These are phyloP conservation scores for Volucella bombylans DNA, from an alignment of 2,888 invertebrate species.

Conservation along the genomic window DNA sequence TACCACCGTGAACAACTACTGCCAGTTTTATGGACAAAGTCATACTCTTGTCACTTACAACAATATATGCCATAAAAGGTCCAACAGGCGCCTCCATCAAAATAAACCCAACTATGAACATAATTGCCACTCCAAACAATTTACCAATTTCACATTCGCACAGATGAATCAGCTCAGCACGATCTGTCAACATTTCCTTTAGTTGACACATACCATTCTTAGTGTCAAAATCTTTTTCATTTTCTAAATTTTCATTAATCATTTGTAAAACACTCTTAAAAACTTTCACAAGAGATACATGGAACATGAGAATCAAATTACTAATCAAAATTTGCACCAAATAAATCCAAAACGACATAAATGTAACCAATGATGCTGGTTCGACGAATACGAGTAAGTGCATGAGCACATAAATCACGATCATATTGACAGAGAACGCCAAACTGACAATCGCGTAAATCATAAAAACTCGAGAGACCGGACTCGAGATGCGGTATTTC, in stretches of 20 bases:
- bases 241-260: background rate
- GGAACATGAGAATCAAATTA: background rate
- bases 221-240: background rate
- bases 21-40: background rate
- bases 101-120: background rate
- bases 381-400: background rate
- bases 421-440: background rate
- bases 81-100: constrained; percentile 7
- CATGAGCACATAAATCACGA: background rate
- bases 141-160: constrained; percentile 19
- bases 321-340: constrained; percentile 5
- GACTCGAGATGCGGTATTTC: background rate
- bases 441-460: background rate
- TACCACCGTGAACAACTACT: constrained; percentile 2
- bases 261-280: background rate
- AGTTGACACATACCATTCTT: background rate
- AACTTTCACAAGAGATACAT: background rate
- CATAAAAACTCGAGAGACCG: background rate
- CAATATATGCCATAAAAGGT: background rate
- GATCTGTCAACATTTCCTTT: background rate
- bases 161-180: constrained; percentile 5
- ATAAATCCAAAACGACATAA: background rate
- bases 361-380: background rate
- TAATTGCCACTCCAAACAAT: constrained; percentile 7
- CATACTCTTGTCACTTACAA: background rate